Evolutionary conservation across 2,797 vertebrate genomes (phyloP).

Genomic region (Sebastes taczanowskii): DNA sequence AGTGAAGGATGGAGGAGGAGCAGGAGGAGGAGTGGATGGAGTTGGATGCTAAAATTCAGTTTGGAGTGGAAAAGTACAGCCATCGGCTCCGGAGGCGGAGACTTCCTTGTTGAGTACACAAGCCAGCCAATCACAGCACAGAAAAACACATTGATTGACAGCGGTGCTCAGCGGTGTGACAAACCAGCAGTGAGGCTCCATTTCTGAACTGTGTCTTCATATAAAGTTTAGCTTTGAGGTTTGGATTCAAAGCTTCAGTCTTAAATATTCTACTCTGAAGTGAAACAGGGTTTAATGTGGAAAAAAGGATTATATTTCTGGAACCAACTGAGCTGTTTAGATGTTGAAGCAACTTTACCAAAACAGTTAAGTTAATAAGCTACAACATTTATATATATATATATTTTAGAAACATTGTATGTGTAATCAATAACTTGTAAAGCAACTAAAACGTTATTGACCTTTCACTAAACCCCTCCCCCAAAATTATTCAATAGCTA

Average conservation of each 20-base stretch:
- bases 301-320: not conserved
- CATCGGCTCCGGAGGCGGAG: slow-evolving; percentile 33
- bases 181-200: slow-evolving; percentile 26
- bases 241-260: not conserved
- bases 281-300: not conserved
- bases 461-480: not conserved
- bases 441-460: not conserved
- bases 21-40: slow-evolving; percentile 43
- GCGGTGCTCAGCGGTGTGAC: slow-evolving; percentile 11
- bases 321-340: not conserved
- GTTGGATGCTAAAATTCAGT: slow-evolving; percentile 31
- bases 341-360: not conserved
- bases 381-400: not conserved
- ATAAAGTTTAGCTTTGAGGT: not conserved
- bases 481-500: not conserved
- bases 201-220: slow-evolving; percentile 3
- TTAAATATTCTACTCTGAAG: not conserved
- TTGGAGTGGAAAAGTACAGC: slow-evolving; percentile 76
- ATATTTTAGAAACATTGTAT: not conserved
- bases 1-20: slow-evolving; percentile 27
- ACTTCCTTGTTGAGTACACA: slow-evolving; percentile 18
- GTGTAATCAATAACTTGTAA: not conserved
- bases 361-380: not conserved
- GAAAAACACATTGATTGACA: slow-evolving; percentile 59
- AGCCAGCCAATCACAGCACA: slow-evolving; percentile 45